These are phyloP conservation scores for Ormyrus thymus DNA, from an alignment of 2,888 invertebrate species.

Conservation along the genomic window DNA sequence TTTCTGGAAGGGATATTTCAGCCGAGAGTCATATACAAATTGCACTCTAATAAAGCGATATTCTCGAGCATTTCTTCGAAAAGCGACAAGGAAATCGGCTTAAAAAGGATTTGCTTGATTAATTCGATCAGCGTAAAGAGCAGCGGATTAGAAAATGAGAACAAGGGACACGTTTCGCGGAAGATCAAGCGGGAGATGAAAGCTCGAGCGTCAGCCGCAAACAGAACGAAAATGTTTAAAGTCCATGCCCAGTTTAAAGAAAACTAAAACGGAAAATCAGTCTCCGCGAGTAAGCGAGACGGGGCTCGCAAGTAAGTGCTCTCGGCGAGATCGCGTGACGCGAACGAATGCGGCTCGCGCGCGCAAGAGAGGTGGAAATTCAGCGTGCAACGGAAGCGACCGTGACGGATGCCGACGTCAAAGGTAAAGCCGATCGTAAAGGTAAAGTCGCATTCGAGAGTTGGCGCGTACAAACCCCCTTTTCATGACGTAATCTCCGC, in stretches of 20 bases:
- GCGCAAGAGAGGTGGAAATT: constrained; percentile 22
- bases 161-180: no score
- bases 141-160: no score
- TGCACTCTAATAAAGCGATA: no score
- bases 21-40: no score
- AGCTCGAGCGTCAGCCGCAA: no score
- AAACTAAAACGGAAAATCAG: neutral
- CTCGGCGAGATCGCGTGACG: constrained; percentile 41
- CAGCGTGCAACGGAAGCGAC: constrained; percentile 55
- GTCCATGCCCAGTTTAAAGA: neutral
- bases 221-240: constrained; percentile 19
- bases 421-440: constrained; percentile 64
- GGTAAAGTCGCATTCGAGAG: constrained; percentile 62
- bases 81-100: no score
- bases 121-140: no score
- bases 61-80: no score
- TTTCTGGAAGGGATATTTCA: no score
- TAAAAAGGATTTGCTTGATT: no score
- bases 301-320: constrained; percentile 34
- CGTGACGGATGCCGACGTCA: constrained; percentile 62
- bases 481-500: constrained; percentile 65
- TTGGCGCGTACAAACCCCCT: constrained; percentile 58
- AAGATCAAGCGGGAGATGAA: no score
- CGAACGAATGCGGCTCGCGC: constrained; percentile 40
- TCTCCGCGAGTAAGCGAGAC: neutral